Percentiles rank a stretch among this genome's conserved stretches.
These are phyloP conservation scores for Phengaris alcon DNA, from an alignment of 2,888 invertebrate genomes.

Conservation along the genomic window DNA sequence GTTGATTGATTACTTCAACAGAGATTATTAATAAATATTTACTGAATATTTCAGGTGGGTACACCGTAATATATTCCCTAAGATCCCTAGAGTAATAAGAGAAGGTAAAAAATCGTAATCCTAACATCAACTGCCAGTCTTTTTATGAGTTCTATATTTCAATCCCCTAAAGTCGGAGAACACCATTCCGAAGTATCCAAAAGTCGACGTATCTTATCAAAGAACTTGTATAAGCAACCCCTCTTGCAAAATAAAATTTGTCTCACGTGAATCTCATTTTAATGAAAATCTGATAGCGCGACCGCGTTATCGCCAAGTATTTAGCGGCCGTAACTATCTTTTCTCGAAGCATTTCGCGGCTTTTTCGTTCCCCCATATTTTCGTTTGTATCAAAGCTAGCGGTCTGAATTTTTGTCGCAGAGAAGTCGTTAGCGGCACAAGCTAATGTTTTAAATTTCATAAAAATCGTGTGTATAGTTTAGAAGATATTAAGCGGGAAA, in stretches of 20 bases:
- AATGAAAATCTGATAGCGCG: not conserved
- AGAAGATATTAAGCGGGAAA: no score
- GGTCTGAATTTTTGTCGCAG: no score
- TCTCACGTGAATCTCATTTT: not conserved
- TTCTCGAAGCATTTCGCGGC: no score
- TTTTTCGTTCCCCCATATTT: no score
- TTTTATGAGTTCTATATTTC: no score
- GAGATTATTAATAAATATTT: not conserved
- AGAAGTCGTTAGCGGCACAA: no score
- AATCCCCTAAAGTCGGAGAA: not conserved
- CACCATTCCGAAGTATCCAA: conserved; percentile 3
- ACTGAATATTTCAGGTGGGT: not conserved
- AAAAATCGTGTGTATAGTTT: no score
- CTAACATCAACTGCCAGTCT: not conserved
- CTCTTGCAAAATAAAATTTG: conserved; percentile 4
- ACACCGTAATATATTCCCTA: conserved; percentile 7
- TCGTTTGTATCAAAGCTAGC: no score
- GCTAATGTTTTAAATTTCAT: no score
- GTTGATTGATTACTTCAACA: conserved; percentile 9
- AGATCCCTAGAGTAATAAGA: not conserved
- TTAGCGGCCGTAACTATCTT: no score
- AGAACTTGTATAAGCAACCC: not conserved
- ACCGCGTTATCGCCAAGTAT: no score
- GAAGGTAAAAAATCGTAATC: not conserved
- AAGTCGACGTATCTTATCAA: conserved; percentile 1